These are phyloP conservation scores for Arge pagana DNA, from an alignment of 2,888 invertebrate genomes.

Conservation along the genomic window DNA sequence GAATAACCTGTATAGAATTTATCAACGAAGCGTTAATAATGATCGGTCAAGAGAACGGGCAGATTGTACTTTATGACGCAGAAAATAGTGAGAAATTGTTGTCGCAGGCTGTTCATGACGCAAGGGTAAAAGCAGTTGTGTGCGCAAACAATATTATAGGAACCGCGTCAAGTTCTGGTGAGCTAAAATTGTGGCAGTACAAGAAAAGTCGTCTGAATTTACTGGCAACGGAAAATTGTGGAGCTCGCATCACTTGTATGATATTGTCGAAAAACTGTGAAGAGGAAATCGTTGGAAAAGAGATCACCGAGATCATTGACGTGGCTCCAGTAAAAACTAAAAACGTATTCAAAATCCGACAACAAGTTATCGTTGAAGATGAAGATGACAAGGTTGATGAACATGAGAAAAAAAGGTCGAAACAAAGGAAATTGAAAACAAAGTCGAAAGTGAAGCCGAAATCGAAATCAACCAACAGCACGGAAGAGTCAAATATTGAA, in stretches of 20 bases:
- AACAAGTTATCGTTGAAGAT: conserved; percentile 42
- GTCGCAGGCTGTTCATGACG: conserved; percentile 64
- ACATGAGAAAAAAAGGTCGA: conserved; percentile 26
- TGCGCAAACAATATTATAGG: conserved; percentile 65
- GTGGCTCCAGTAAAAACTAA: conserved; percentile 15
- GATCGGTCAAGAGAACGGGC: conserved; percentile 78
- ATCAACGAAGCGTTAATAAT: conserved; percentile 66
- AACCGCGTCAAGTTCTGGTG: conserved; percentile 79
- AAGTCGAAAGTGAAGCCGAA: conserved; percentile 4
- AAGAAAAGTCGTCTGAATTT: conserved; percentile 52
- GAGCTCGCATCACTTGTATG: conserved; percentile 74
- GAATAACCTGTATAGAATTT: conserved; percentile 75
- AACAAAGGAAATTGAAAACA: conserved; percentile 11
- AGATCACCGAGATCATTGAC: conserved; percentile 25
- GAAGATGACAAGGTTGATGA: conserved; percentile 41
- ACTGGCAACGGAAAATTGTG: conserved; percentile 60
- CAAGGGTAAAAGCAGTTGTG: conserved; percentile 71
- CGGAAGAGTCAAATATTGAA: not conserved
- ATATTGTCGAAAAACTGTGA: conserved; percentile 57
- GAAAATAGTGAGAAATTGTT: conserved; percentile 56
- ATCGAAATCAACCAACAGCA: not conserved
- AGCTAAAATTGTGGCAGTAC: conserved; percentile 74
- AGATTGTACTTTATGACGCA: conserved; percentile 65
- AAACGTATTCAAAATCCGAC: conserved; percentile 35
- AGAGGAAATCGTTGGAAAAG: conserved; percentile 20